phyloP scores from a whole-genome alignment of 2,113 vertebrate genomes.

The Pristiophorus japonicus region DNA sequence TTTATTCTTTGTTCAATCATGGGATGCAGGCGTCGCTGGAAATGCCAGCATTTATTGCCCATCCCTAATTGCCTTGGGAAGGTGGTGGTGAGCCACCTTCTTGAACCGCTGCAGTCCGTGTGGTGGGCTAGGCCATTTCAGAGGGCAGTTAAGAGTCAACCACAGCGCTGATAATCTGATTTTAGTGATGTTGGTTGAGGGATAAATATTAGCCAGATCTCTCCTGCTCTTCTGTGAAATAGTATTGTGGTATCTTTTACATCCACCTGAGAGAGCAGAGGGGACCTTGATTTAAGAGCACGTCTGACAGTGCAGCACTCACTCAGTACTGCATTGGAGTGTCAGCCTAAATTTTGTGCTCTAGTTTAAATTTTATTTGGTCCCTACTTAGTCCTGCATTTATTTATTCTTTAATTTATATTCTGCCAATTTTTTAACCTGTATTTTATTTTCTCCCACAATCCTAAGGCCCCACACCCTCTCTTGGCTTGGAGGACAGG shows the following conservation, averaged over 20 bases:
- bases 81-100: too few species aligned
- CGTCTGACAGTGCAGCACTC: neutral
- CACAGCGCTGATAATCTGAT: too few species aligned
- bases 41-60: too few species aligned
- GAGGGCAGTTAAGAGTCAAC: too few species aligned
- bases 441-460: neutral
- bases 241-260: neutral
- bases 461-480: neutral
- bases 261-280: neutral
- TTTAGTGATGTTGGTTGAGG: neutral
- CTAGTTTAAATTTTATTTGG: neutral
- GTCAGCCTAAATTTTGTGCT: neutral
- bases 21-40: too few species aligned
- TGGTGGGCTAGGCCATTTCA: too few species aligned
- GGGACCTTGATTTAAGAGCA: too few species aligned
- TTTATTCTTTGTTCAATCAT: too few species aligned
- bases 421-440: neutral
- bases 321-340: neutral
- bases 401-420: neutral
- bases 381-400: neutral
- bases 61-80: too few species aligned
- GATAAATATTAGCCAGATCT: neutral
- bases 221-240: neutral
- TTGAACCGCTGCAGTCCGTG: too few species aligned
- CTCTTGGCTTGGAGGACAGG: neutral